Evolutionary conservation across 2,113 vertebrate genomes (phyloP).

Genomic region (Promerops cafer): DNA sequence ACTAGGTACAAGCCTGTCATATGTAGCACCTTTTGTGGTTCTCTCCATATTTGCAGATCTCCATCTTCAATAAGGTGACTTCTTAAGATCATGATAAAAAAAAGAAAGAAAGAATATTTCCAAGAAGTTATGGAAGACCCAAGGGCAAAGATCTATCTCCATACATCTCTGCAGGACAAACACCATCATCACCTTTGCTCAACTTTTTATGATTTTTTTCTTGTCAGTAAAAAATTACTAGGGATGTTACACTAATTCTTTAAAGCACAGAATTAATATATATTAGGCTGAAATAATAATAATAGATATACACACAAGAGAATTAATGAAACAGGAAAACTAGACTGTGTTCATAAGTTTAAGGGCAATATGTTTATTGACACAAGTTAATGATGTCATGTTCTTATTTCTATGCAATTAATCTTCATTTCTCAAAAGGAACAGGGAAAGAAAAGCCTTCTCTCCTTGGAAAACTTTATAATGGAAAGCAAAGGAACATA

Average conservation of each 20-base stretch:
- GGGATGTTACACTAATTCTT: no score
- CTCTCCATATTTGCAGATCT: not conserved
- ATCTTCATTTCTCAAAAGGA: not conserved
- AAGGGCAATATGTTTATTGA: not conserved
- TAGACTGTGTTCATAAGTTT: not conserved
- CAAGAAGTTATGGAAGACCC: not conserved
- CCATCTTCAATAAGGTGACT: not conserved
- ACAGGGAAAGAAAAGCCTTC: not conserved
- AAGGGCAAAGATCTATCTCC: not conserved
- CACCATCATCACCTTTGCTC: not conserved
- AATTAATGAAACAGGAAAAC: not conserved
- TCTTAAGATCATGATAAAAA: not conserved
- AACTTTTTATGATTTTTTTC: not conserved
- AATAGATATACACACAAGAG: accelerated
- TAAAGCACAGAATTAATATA: no score
- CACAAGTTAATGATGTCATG: not conserved
- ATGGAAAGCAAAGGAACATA: accelerated
- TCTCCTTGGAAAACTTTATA: not conserved
- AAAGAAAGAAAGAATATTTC: not conserved
- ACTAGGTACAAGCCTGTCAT: not conserved
- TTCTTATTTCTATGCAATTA: not conserved
- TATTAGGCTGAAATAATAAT: no score
- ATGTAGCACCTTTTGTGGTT: not conserved
- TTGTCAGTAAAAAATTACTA: not conserved
- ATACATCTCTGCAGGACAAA: not conserved